These are phyloP conservation scores for Ethmia dodecea DNA, from an alignment of 2,888 invertebrate genomes.

Conservation along the genomic window DNA sequence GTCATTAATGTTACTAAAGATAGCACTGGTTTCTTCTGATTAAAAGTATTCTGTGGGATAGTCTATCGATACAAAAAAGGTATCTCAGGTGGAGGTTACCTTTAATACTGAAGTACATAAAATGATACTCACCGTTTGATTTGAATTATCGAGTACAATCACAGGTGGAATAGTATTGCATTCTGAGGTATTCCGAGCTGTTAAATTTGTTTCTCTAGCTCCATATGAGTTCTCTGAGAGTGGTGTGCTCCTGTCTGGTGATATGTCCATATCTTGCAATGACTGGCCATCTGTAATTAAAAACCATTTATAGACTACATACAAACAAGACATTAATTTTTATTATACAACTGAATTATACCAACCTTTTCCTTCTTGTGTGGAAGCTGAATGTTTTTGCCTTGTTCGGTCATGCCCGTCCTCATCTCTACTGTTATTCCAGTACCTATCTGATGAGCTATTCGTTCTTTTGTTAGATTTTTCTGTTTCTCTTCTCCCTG, in stretches of 20 bases:
- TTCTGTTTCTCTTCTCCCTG: slow-evolving; percentile 57
- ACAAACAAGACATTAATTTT: too few species aligned
- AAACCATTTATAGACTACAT: not conserved
- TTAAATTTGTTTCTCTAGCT: slow-evolving; percentile 55
- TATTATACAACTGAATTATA: not conserved
- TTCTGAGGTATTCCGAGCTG: slow-evolving; percentile 36
- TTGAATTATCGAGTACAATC: slow-evolving; percentile 65
- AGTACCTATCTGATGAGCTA: slow-evolving; percentile 57
- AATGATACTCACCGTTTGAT: slow-evolving; percentile 46
- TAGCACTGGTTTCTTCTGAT: not conserved
- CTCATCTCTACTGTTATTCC: slow-evolving; percentile 57
- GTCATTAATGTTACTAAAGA: not conserved
- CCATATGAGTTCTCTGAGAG: slow-evolving; percentile 87
- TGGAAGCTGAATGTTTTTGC: slow-evolving; percentile 46
- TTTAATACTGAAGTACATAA: not conserved
- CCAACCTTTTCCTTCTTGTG: slow-evolving; percentile 57
- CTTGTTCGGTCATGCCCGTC: slow-evolving; percentile 53
- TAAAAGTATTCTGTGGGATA: too few species aligned
- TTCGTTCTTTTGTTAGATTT: slow-evolving; percentile 59
- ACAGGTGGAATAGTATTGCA: slow-evolving; percentile 53
- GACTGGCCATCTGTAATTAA: slow-evolving; percentile 60
- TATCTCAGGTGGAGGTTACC: too few species aligned
- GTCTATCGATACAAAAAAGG: too few species aligned
- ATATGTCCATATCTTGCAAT: slow-evolving; percentile 95
- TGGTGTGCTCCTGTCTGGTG: slow-evolving; percentile 92